Evolutionary conservation across 2,113 vertebrate genomes (phyloP).

Genomic region (Heterochromis multidens): DNA sequence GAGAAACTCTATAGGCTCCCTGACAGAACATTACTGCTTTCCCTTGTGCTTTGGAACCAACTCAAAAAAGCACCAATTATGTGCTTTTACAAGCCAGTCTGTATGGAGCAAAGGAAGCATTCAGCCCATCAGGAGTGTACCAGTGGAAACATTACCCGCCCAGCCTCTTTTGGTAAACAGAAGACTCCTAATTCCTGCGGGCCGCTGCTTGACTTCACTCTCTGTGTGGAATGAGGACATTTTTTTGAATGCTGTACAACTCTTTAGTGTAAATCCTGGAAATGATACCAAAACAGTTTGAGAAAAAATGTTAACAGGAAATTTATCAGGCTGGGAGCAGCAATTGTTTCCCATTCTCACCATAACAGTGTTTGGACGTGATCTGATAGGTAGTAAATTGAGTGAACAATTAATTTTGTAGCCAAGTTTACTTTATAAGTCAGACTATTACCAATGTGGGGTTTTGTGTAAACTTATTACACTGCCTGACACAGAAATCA

Average conservation of each 20-base stretch:
- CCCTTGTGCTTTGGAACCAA: slow-evolving; percentile 3
- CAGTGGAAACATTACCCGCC: slow-evolving; percentile 60
- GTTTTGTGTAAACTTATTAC: slow-evolving; percentile 7
- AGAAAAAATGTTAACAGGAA: slow-evolving; percentile 41
- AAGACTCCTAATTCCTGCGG: slow-evolving; percentile 14
- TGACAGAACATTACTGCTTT: slow-evolving; percentile 10
- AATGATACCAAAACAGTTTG: slow-evolving; percentile 31
- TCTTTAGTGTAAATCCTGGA: slow-evolving; percentile 30
- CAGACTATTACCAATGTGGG: neutral
- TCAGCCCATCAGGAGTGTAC: slow-evolving; percentile 49
- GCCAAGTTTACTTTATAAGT: slow-evolving; percentile 29
- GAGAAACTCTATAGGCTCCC: neutral
- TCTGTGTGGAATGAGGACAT: neutral
- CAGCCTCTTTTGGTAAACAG: slow-evolving; percentile 55
- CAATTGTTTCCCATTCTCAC: slow-evolving; percentile 17
- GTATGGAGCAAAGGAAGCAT: slow-evolving; percentile 48
- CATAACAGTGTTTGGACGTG: neutral
- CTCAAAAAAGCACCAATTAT: slow-evolving; percentile 13
- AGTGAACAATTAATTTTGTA: neutral
- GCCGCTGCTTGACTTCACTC: neutral
- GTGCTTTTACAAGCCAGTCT: slow-evolving; percentile 46
- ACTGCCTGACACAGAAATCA: slow-evolving; percentile 11
- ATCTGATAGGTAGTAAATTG: slow-evolving; percentile 1
- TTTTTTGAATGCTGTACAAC: neutral
- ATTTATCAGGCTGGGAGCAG: slow-evolving; percentile 26